Evolutionary conservation across 1,140 invertebrate genomes (phyloP).

Genomic region (Chionoecetes opilio): DNA sequence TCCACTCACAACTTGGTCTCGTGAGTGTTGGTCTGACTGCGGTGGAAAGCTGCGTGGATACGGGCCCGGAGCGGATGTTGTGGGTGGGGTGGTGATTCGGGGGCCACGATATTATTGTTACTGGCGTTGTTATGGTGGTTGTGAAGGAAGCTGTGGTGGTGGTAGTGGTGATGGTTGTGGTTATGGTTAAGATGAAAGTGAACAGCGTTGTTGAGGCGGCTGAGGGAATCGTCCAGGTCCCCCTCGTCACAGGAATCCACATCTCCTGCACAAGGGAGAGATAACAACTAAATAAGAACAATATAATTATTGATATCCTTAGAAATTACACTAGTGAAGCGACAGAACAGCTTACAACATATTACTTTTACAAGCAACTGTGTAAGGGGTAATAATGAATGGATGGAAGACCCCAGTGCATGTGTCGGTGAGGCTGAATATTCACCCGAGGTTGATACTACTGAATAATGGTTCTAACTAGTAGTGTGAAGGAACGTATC

Average conservation of each 20-base stretch:
- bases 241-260: conserved; percentile 76
- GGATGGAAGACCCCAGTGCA: no score
- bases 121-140: conserved; percentile 61
- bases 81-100: conserved; percentile 68
- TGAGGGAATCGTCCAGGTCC: conserved; percentile 61
- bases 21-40: conserved; percentile 70
- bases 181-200: conserved; percentile 75
- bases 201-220: conserved; percentile 67
- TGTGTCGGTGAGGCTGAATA: no score
- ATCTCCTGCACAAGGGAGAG: conserved; percentile 57
- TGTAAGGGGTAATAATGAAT: not conserved
- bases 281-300: not conserved
- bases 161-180: conserved; percentile 71
- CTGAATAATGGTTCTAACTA: not conserved
- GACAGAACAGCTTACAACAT: not conserved
- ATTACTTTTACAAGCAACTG: not conserved
- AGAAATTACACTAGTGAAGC: not conserved
- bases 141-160: conserved; percentile 69
- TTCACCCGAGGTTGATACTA: not conserved
- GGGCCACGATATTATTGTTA: conserved; percentile 34
- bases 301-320: not conserved
- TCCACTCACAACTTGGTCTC: conserved; percentile 71
- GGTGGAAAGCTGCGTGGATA: conserved; percentile 72
- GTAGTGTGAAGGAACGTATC: not conserved
- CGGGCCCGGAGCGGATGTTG: conserved; percentile 69